Conservation (phyloP, 2,888 invertebrate genomes). For the Drosophila austrosaltans region DNA sequence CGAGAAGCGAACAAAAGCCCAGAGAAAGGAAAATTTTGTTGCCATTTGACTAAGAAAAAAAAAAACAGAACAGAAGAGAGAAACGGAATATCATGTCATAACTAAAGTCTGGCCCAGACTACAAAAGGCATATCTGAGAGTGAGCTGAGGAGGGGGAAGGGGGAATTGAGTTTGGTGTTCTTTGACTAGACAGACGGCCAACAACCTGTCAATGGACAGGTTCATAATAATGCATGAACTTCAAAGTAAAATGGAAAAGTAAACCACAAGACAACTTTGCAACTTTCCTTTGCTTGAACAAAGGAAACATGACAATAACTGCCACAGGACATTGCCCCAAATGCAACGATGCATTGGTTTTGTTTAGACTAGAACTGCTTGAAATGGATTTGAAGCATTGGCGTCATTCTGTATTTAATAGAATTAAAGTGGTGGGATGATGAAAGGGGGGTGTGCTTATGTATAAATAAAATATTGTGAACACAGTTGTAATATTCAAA, state of each 20-base stretch:
- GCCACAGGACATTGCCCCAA: conserved; percentile 39
- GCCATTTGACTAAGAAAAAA: conserved; percentile 39
- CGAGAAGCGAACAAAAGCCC: neutral
- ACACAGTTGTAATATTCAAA: neutral
- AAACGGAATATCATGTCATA: conserved; percentile 41
- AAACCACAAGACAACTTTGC: conserved; percentile 52
- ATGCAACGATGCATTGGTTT: conserved; percentile 34
- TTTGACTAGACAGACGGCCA: conserved; percentile 70
- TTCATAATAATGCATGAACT: conserved; percentile 23
- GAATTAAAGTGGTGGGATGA: conserved; percentile 4
- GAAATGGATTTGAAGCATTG: conserved; percentile 1
- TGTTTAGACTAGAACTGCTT: neutral
- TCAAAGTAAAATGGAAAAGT: conserved; percentile 62
- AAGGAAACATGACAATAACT: conserved; percentile 42
- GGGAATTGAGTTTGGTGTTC: conserved; percentile 49
- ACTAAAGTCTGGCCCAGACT: conserved; percentile 38
- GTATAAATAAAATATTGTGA: neutral
- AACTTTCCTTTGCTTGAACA: conserved; percentile 48
- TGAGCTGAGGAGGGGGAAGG: conserved; percentile 39
- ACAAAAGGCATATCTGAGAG: conserved; percentile 38
- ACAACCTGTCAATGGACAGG: conserved; percentile 71
- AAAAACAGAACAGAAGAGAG: neutral
- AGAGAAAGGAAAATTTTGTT: conserved; percentile 25
- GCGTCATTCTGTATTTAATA: conserved; percentile 25
- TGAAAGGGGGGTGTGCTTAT: neutral